Evolutionary conservation across 1,140 invertebrate species (phyloP).

Genomic region (Hyles euphorbiae): DNA sequence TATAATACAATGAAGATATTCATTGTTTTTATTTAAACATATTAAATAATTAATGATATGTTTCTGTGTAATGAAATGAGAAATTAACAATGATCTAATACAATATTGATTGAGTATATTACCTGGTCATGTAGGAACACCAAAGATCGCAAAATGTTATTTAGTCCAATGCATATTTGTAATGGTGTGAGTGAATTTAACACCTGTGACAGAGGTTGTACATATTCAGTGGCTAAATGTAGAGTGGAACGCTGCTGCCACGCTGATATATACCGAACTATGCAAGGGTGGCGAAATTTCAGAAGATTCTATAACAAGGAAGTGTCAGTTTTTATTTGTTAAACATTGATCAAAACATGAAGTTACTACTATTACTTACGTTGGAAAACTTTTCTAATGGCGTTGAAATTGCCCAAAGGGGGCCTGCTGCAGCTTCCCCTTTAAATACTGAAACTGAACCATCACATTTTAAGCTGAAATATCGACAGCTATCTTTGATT

Average conservation of each 20-base stretch:
- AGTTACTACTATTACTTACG: conserved; percentile 61
- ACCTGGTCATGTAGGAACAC: conserved; percentile 87
- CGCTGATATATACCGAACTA: conserved; percentile 86
- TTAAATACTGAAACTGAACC: conserved; percentile 84
- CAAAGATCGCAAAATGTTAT: conserved; percentile 84
- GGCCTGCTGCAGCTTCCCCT: conserved; percentile 78
- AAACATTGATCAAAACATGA: neutral
- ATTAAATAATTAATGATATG: no score
- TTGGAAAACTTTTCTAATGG: conserved; percentile 85
- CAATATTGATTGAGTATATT: conserved; percentile 3
- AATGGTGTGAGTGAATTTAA: conserved; percentile 80
- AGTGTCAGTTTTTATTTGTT: neutral
- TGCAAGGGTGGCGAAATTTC: conserved; percentile 87
- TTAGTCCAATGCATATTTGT: conserved; percentile 86
- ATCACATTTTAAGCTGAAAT: conserved; percentile 74
- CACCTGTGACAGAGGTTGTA: conserved; percentile 81
- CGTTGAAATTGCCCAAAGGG: conserved; percentile 79
- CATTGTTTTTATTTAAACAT: no score
- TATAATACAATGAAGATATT: neutral
- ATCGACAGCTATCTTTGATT: conserved; percentile 74
- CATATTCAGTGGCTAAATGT: conserved; percentile 86
- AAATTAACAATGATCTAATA: no score
- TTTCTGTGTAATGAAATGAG: no score
- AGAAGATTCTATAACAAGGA: conserved; percentile 83
- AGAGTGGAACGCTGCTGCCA: conserved; percentile 85